Evolutionary conservation across 2,797 vertebrate species (phyloP), one percentile per base, ranked within the genome.

Genomic region (Momotus momota): DNA sequence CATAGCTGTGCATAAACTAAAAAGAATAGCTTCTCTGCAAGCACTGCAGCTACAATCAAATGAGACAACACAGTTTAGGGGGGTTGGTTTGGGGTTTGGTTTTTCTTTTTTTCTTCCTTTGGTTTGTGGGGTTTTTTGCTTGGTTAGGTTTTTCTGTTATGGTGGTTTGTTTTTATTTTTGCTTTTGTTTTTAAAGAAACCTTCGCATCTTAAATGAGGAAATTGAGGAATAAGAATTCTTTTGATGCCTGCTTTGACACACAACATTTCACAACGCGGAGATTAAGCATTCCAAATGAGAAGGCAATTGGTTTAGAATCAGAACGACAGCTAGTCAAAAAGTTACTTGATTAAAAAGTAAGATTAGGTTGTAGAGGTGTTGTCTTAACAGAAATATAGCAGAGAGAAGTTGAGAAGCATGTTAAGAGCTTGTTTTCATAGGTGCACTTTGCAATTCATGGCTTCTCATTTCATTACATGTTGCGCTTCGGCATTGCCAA

Each of bases 381-480:
- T 35, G 45, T 90, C 40, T 15, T 85, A 46, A n/a, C n/a, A 35
- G 35, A 35, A 35, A 35, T 35, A 35, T 35, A 35, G 35, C 35
- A 35, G 35, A 35, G 35, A 35, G 35, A 35, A 35, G 35, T 35
- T 35, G 35, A 35, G 35, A 35, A 97, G 45, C 8, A 15, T 75
- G 82, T 86, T 91, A 94, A 93, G 65, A 93, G 46, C 79, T 93
- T 90, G 82, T 92, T 96, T 95, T 75, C 69, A 81, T 92, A 86
- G 88, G 73, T 94, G 92, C 71, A 93, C 57, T 97, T 96, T 81
- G 40, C 74, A 96, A 96, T 97, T 96, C 92, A 95, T 82, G 91
- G 61, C 93, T 96, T 92, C 75, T 77, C 71, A 38, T 75, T 96
- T 88, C 77, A 89, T 96, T 96, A 85, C 51, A 77, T 73, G 79